These are phyloP conservation scores for Synanceia verrucosa DNA, from an alignment of 2,797 vertebrate genomes.

Conservation along the genomic window DNA sequence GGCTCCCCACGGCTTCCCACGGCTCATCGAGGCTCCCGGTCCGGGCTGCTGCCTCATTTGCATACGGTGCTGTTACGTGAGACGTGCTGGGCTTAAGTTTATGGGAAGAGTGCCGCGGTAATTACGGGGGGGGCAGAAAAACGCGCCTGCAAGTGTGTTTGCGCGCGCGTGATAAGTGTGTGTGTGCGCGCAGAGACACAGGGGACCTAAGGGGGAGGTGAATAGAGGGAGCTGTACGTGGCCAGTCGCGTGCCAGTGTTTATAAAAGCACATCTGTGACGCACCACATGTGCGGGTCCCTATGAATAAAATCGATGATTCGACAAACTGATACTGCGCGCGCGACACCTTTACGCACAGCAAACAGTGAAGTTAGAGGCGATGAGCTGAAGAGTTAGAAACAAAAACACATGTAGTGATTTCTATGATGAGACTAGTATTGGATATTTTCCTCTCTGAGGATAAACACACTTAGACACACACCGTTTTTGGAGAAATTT, in stretches of 20 bases:
- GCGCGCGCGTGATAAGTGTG: constrained; percentile 15
- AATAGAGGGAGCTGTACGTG: constrained; percentile 42
- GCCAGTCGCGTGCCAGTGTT: constrained; percentile 81
- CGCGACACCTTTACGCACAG: constrained; percentile 43
- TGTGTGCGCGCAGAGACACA: constrained; percentile 8
- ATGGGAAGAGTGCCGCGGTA: constrained; percentile 77
- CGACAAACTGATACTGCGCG: constrained; percentile 50
- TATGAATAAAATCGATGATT: constrained; percentile 62
- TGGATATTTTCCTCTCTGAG: too few relatives aligned
- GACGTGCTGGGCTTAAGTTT: constrained; percentile 74
- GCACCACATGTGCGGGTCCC: constrained; percentile 48
- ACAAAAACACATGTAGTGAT: too few relatives aligned
- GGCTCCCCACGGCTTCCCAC: constrained; percentile 64
- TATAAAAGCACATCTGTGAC: constrained; percentile 79
- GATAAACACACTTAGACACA: too few relatives aligned
- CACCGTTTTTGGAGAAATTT: not conserved
- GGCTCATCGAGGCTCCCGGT: constrained; percentile 41
- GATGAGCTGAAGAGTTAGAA: too few relatives aligned
- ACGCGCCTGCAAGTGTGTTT: constrained; percentile 49
- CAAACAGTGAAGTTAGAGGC: constrained; percentile 3
- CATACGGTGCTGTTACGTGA: constrained; percentile 65
- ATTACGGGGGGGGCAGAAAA: constrained; percentile 71
- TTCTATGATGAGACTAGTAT: too few relatives aligned
- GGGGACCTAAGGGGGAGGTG: constrained; percentile 32
- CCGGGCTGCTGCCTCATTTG: constrained; percentile 67